Evolutionary conservation across 2,797 vertebrate species (phyloP).

Genomic region (Poeciliopsis gracilis): DNA sequence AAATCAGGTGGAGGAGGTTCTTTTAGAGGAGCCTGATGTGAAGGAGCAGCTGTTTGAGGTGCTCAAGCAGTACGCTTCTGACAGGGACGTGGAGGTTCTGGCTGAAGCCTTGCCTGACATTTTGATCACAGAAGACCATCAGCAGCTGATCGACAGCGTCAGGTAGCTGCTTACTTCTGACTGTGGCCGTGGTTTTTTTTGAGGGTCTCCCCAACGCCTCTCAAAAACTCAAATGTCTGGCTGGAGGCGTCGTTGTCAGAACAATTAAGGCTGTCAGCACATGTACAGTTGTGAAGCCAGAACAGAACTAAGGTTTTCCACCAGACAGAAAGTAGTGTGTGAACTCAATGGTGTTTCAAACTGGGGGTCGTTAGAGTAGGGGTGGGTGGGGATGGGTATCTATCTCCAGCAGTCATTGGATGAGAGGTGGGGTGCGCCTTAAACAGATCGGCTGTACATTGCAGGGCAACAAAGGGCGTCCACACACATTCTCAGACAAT

Average conservation of each 20-base stretch:
- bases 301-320: not conserved
- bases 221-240: not conserved
- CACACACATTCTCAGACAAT: too few relatives aligned
- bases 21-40: constrained; percentile 86
- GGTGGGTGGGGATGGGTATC: not conserved
- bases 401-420: not conserved
- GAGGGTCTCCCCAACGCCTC: not conserved
- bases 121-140: constrained; percentile 86
- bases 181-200: not conserved
- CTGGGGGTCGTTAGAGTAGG: not conserved
- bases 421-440: too few relatives aligned
- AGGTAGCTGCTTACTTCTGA: constrained; percentile 80
- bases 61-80: constrained; percentile 91
- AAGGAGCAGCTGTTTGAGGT: constrained; percentile 91
- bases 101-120: constrained; percentile 87
- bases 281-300: not conserved
- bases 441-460: not conserved
- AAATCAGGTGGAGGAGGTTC: constrained; percentile 89
- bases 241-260: not conserved
- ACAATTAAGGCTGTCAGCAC: not conserved
- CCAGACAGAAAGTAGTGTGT: not conserved
- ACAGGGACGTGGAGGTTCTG: constrained; percentile 89
- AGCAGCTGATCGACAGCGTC: constrained; percentile 91
- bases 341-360: not conserved
- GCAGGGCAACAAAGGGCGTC: too few relatives aligned